Conservation (phyloP, 2,797 vertebrate genomes). For the Silurus aristotelis region DNA sequence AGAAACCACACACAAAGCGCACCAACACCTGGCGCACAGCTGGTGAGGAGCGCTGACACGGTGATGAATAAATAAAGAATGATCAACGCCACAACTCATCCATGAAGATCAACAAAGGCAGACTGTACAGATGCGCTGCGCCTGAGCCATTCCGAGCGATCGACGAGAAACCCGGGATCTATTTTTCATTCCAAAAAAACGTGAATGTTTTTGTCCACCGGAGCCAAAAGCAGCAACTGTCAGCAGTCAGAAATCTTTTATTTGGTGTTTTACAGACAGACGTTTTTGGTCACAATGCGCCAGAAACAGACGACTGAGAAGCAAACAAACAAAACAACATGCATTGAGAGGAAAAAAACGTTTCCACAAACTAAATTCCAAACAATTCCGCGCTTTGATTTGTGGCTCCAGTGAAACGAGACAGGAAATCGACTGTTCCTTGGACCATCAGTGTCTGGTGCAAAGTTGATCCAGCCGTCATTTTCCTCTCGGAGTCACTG, state of each 20-base stretch:
- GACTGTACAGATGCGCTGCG: not conserved
- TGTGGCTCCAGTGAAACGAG: constrained; percentile 71
- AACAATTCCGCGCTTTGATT: constrained; percentile 81
- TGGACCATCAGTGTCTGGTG: constrained; percentile 75
- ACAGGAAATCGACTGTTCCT: constrained; percentile 81
- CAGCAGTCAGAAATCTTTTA: not conserved
- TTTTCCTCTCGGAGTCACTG: not conserved
- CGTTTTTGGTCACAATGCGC: constrained; percentile 47
- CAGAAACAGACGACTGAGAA: constrained; percentile 8
- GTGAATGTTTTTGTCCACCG: not conserved
- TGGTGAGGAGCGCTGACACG: constrained; percentile 44
- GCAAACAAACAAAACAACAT: constrained; percentile 43
- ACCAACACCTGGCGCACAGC: constrained; percentile 76
- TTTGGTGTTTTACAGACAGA: not conserved
- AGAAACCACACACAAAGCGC: constrained; percentile 65
- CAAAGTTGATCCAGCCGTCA: constrained; percentile 52
- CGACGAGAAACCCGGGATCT: not conserved
- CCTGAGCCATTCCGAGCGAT: not conserved
- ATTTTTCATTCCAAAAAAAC: not conserved
- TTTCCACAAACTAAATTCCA: constrained; percentile 74
- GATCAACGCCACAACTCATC: constrained; percentile 22
- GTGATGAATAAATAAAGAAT: constrained; percentile 22
- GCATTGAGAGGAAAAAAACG: constrained; percentile 39
- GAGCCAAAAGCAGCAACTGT: not conserved
- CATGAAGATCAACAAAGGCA: constrained; percentile 16